phyloP scores from a whole-genome alignment of 1,140 invertebrate genomes.

The Listronotus oregonensis region DNA sequence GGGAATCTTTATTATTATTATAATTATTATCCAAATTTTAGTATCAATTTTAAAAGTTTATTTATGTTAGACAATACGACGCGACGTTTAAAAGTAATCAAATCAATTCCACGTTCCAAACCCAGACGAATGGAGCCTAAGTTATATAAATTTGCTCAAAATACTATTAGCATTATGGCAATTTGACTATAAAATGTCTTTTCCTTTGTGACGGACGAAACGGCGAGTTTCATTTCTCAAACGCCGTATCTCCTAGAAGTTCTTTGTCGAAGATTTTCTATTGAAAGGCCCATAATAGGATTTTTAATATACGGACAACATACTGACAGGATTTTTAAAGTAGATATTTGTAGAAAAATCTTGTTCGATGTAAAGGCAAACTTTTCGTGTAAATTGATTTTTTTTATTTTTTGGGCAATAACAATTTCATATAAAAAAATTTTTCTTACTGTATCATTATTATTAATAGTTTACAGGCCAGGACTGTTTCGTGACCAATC shows the following conservation, averaged over 20 bases:
- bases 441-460: too few relatives aligned
- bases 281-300: neutral
- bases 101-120: neutral
- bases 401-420: too few relatives aligned
- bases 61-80: neutral
- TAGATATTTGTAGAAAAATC: neutral
- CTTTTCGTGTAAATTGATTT: too few relatives aligned
- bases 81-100: neutral
- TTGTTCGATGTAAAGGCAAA: neutral
- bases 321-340: slow-evolving; percentile 1
- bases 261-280: slow-evolving; percentile 16
- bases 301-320: slow-evolving; percentile 14
- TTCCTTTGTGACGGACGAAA: slow-evolving; percentile 17
- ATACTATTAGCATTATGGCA: slow-evolving; percentile 13
- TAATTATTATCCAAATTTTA: too few relatives aligned
- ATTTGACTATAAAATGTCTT: slow-evolving; percentile 10
- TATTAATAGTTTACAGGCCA: too few relatives aligned
- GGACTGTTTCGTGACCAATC: too few relatives aligned
- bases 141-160: slow-evolving; percentile 10
- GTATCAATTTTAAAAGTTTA: neutral
- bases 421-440: too few relatives aligned
- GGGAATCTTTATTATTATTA: too few relatives aligned
- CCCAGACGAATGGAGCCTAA: neutral
- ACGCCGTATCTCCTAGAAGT: slow-evolving; percentile 4
- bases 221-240: slow-evolving; percentile 12